Evolutionary conservation across 2,888 invertebrate species (phyloP).

Genomic region (Kuschelorhynchus macadamiae): DNA sequence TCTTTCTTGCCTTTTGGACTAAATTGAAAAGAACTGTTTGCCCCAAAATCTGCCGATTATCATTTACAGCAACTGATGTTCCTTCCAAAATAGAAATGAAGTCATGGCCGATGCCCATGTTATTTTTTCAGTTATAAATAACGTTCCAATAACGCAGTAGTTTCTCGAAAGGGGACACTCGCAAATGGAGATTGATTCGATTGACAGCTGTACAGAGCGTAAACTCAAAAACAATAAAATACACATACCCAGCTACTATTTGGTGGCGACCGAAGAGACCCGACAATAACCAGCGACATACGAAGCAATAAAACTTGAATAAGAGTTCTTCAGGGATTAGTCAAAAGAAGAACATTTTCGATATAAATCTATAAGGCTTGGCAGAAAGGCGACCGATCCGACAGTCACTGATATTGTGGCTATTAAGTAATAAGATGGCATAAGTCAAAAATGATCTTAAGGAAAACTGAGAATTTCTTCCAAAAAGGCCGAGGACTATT

Average conservation of each 20-base stretch:
- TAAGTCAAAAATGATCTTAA: too few species aligned
- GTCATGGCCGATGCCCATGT: slow-evolving; percentile 1
- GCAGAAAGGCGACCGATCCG: too few species aligned
- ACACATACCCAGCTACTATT: not conserved
- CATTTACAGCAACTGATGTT: not conserved
- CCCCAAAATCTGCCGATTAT: too few species aligned
- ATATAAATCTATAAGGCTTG: too few species aligned
- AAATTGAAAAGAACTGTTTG: too few species aligned
- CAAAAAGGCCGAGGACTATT: too few species aligned
- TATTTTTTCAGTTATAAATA: not conserved
- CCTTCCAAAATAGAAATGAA: not conserved
- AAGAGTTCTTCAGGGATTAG: slow-evolving; percentile 2
- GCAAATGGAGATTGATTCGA: slow-evolving; percentile 27
- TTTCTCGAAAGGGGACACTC: slow-evolving; percentile 21
- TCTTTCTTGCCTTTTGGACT: too few species aligned
- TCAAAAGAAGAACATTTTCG: too few species aligned
- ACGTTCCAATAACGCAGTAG: slow-evolving; percentile 7
- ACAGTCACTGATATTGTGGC: too few species aligned
- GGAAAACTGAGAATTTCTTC: too few species aligned
- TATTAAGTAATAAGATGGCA: too few species aligned
- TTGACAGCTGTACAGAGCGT: slow-evolving; percentile 23
- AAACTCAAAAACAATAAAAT: slow-evolving; percentile 16
- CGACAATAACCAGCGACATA: not conserved
- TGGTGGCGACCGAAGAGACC: not conserved
- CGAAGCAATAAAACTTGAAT: slow-evolving; percentile 1